Percentiles rank a stretch among this genome's conserved stretches.
These are phyloP conservation scores for Gnatocerus cornutus DNA, from an alignment of 2,888 invertebrate species.

Conservation along the genomic window DNA sequence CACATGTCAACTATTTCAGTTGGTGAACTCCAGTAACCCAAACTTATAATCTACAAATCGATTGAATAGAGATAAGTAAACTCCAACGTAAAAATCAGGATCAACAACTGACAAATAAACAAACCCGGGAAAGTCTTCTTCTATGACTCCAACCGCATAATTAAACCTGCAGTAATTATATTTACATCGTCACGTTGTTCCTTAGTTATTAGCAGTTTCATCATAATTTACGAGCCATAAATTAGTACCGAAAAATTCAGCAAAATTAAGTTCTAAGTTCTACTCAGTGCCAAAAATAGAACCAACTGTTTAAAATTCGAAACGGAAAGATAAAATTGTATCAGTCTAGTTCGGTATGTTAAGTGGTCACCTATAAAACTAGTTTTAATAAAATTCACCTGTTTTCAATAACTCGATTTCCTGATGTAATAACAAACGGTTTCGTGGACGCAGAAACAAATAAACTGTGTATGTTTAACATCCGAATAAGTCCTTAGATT, in stretches of 20 bases:
- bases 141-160: too few species aligned
- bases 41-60: too few species aligned
- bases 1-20: too few species aligned
- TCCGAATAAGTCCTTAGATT: neutral
- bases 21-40: too few species aligned
- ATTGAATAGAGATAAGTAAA: too few species aligned
- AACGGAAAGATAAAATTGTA: slow-evolving; percentile 8
- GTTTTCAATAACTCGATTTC: neutral
- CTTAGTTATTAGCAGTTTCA: slow-evolving; percentile 1
- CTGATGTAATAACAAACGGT: slow-evolving; percentile 3
- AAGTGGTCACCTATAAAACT: slow-evolving; percentile 20
- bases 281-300: slow-evolving; percentile 1
- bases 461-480: too few species aligned
- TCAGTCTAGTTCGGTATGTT: slow-evolving; percentile 9
- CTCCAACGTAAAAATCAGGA: too few species aligned
- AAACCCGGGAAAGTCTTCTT: too few species aligned
- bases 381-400: slow-evolving; percentile 13
- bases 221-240: slow-evolving; percentile 16
- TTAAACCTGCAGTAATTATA: slow-evolving; percentile 1
- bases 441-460: neutral
- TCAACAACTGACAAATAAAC: too few species aligned
- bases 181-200: slow-evolving; percentile 15
- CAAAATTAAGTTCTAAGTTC: slow-evolving; percentile 6
- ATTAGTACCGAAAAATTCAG: slow-evolving; percentile 2
- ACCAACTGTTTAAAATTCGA: slow-evolving; percentile 4